Evolutionary conservation across 2,797 vertebrate species (phyloP), one percentile per base, ranked within the genome.

Genomic region (Heliangelus exortis): DNA sequence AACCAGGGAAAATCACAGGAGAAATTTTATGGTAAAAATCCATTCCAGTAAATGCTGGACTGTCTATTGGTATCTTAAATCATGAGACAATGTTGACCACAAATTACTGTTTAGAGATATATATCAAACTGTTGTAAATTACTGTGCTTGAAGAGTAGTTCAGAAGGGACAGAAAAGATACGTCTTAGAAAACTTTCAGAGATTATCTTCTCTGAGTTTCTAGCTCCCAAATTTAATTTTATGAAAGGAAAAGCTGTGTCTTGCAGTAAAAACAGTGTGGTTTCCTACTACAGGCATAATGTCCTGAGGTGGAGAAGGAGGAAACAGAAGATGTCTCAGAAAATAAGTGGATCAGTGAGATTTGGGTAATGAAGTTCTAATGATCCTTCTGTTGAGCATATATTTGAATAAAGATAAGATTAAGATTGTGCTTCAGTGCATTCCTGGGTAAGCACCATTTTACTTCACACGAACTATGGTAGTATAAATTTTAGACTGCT

Each of bases 61-160:
- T 90, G 45, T 92, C 41, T 74, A 28, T 39, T 87, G 81, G n/a
- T 89, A 45, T 41, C 86, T 92, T 93, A 92, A 95, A 93, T 54
- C 8, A 18, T 39, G 25, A 77, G 57, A 76, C 45, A 62, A 87
- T 31, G 11, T 73, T 94, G 39, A 33, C 36, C n/a, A 74, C 65
- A 94, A 95, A 93, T 96, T 89, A 76, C 16, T 13, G 17, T 57
- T 87, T 94, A 75, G 54, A 94, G 36, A 85, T 63, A 89, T 33
- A 33, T 69, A 78, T 79, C 39, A 68, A 94, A 93, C 33, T 78
- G 54, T 33, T 48, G 34, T 47, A 96, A 97, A 96, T 95, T 75
- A 94, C 74, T 83, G 36, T 91, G 54, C 26, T 96, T 95, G 62
- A 94, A 53, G 61, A 81, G 47, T 78, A 84, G 23, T 82, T 96